A percentile compares a stretch with the other conserved stretches of the same genome.
Conservation (phyloP, 2,113 vertebrate genomes). For the Clarias gariepinus region DNA sequence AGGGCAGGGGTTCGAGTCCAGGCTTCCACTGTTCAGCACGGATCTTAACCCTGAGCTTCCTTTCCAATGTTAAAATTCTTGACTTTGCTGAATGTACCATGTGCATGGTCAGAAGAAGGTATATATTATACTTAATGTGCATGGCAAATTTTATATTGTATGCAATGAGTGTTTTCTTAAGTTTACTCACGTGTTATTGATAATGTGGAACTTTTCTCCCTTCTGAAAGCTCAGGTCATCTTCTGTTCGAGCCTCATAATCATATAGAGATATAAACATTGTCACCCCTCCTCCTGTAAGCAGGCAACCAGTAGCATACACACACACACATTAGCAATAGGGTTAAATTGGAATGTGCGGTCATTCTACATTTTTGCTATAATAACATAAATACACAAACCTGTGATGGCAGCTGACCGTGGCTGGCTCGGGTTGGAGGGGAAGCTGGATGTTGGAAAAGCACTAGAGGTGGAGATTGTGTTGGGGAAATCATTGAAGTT, state of each 20-base stretch:
- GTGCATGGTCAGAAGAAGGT: neutral
- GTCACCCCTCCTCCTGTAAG: constrained; percentile 83
- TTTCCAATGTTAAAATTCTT: too few species aligned
- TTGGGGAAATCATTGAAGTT: constrained; percentile 78
- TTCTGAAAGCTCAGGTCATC: constrained; percentile 92
- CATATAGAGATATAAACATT: constrained; percentile 88
- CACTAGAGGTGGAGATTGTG: constrained; percentile 62
- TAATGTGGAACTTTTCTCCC: constrained; percentile 95
- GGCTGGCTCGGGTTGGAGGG: constrained; percentile 55
- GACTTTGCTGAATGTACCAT: neutral
- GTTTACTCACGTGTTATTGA: constrained; percentile 86
- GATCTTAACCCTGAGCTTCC: too few species aligned
- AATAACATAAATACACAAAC: constrained; percentile 52
- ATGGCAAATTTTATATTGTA: neutral
- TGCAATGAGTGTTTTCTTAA: neutral
- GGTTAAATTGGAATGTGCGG: neutral
- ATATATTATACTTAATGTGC: neutral
- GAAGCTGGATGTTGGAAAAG: constrained; percentile 60
- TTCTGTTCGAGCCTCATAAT: constrained; percentile 90
- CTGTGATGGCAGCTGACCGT: constrained; percentile 67
- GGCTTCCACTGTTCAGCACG: too few species aligned
- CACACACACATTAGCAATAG: constrained; percentile 1
- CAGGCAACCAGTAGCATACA: constrained; percentile 9
- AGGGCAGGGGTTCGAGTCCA: too few species aligned
- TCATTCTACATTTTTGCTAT: neutral